phyloP scores from a whole-genome alignment of 2,113 vertebrate genomes.

The Aramus guarauna region DNA sequence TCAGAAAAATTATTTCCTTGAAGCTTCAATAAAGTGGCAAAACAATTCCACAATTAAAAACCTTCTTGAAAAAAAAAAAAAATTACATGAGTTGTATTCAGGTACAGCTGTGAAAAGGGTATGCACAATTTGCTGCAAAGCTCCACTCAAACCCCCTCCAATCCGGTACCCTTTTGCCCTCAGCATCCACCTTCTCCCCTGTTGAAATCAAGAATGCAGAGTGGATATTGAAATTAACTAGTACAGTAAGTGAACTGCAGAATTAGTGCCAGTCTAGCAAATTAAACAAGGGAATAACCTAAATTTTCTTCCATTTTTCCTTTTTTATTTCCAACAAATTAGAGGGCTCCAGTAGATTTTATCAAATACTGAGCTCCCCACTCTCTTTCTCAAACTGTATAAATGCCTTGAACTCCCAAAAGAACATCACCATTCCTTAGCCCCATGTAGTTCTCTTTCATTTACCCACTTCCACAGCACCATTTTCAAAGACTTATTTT shows the following conservation, averaged over 20 bases:
- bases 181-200: conserved; percentile 63
- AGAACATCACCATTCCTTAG: conserved; percentile 61
- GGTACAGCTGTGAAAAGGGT: not conserved
- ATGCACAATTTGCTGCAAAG: not conserved
- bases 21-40: not conserved
- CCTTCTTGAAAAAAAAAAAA: not conserved
- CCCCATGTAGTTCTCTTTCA: conserved; percentile 67
- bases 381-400: conserved; percentile 55
- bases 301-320: conserved; percentile 49
- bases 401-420: conserved; percentile 70
- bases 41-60: conserved; percentile 10
- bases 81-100: not conserved
- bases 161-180: conserved; percentile 65
- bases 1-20: not conserved
- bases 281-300: conserved; percentile 70
- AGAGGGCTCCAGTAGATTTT: conserved; percentile 65
- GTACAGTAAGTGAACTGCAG: conserved; percentile 63
- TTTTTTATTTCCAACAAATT: conserved; percentile 66
- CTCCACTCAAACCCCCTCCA: conserved; percentile 21
- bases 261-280: conserved; percentile 66
- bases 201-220: conserved; percentile 63
- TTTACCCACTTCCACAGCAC: conserved; percentile 69
- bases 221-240: conserved; percentile 63
- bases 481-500: conserved; percentile 68
- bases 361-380: conserved; percentile 57